Evolutionary conservation across 1,140 invertebrate genomes (phyloP), one percentile per base, ranked within the genome.

Genomic region (Drosophila trapezifrons): DNA sequence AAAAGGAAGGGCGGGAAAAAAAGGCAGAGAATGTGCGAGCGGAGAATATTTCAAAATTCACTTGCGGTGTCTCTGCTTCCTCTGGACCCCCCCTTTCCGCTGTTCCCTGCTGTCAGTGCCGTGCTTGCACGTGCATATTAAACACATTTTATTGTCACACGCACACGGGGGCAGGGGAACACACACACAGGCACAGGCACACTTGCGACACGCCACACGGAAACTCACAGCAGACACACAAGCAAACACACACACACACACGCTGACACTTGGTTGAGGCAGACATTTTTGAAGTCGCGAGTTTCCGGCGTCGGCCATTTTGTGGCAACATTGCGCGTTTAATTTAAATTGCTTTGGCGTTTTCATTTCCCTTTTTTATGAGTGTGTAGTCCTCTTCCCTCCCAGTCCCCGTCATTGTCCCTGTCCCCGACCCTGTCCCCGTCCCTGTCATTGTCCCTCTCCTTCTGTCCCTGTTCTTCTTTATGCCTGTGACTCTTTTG

Each of bases 291-390:
- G 43, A 75, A 64, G 81, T 64, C 59, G 70, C 32, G 58, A 64
- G 66, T 55, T 60, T 74, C 55, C 76, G 29, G 63, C 66, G 57
- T 71, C 49, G 73, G 71, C 66, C 64, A 65, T 84, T 79, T 63
- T 79, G 65, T 58, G 79, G 67, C 62, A 57, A 54, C 65, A 74
- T 60, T 60, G 57, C 60, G 76, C 80, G 72, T 83, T 84, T 84
- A 85, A 85, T 85, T 85, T 85, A 81, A 85, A 85, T 85, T 85
- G 81, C 76, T 80, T 87, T 82, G 74, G 56, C 74, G 46, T 78
- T 77, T 77, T 72, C 52, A 65, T 65, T 65, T 72, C 35, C 35
- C 49, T 67, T 67, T 80, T 80, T 60, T 57, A 69, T 38, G 65
- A 67, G 63, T 71, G 51, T 71, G 65, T 49, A 22, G 55, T 37